Percentiles rank a stretch among this genome's conserved stretches.
These are phyloP conservation scores for Turritopsis dohrnii DNA, from an alignment of 30 jellyfish, hydroid and myxozoan genomes.

Conservation along the genomic window DNA sequence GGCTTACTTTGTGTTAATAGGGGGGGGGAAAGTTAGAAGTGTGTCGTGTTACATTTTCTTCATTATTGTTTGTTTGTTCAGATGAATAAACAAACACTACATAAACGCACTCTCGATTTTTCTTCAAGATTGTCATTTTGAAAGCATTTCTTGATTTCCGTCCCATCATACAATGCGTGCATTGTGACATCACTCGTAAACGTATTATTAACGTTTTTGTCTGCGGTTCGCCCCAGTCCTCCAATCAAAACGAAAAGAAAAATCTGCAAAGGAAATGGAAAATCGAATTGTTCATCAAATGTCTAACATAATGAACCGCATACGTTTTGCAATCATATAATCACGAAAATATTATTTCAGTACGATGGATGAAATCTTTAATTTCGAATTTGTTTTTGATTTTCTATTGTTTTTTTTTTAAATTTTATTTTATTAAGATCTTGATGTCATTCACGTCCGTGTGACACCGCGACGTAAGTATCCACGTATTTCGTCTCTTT, in stretches of 20 bases:
- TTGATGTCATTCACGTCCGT: no score
- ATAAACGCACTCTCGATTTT: background rate
- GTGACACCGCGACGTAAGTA: background rate
- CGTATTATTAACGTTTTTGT: background rate
- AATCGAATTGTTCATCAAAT: background rate
- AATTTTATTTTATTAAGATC: no score
- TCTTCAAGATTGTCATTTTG: background rate
- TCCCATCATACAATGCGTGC: background rate
- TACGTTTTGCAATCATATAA: no score
- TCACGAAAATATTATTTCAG: no score
- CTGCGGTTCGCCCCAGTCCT: background rate
- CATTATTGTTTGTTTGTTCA: background rate
- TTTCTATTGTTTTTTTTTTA: no score
- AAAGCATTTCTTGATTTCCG: background rate
- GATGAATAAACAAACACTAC: background rate
- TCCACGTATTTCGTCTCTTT: background rate
- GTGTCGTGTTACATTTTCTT: no score
- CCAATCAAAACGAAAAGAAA: background rate
- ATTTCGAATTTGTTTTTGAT: no score
- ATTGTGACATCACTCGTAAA: background rate
- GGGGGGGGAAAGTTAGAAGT: no score
- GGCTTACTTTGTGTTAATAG: no score
- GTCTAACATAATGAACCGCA: background rate
- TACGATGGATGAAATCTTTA: no score
- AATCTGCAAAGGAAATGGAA: background rate